A percentile compares a stretch with the other conserved stretches of the same genome.
phyloP scores from a whole-genome alignment of 2,888 invertebrate species.

The Melieria crassipennis region DNA sequence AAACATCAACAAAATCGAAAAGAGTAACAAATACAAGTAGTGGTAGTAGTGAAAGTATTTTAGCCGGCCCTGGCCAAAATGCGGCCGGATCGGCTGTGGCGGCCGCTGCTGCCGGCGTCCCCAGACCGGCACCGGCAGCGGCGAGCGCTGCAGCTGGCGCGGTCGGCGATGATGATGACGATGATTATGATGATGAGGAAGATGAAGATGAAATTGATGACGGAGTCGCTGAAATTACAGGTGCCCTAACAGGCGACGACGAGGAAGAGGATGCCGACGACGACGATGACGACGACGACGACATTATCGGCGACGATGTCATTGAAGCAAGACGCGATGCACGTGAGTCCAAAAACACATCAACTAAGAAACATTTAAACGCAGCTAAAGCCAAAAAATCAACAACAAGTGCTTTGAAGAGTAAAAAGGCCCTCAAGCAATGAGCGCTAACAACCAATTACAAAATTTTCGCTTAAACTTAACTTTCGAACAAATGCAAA shows the following conservation, averaged over 20 bases:
- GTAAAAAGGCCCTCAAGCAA: constrained; percentile 61
- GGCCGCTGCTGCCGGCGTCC: neutral
- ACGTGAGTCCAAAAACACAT: constrained; percentile 78
- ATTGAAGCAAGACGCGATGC: constrained; percentile 75
- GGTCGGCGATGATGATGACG: constrained; percentile 69
- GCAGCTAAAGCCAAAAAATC: constrained; percentile 61
- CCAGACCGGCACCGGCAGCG: constrained; percentile 53
- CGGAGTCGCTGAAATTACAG: constrained; percentile 74
- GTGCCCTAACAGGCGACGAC: constrained; percentile 75
- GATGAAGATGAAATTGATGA: constrained; percentile 64
- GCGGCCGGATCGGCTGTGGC: neutral
- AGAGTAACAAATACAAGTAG: constrained; percentile 40
- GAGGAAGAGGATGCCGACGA: constrained; percentile 72
- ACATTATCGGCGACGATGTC: constrained; percentile 72
- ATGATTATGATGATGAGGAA: constrained; percentile 72
- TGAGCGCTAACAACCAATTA: constrained; percentile 37
- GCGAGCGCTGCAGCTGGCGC: constrained; percentile 47
- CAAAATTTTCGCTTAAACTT: neutral
- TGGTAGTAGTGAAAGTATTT: constrained; percentile 42
- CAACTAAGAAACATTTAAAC: constrained; percentile 52
- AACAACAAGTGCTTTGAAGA: constrained; percentile 61
- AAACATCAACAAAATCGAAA: constrained; percentile 45
- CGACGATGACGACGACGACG: constrained; percentile 74
- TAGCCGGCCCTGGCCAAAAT: constrained; percentile 35
- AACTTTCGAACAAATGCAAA: neutral